Conservation (phyloP, 2,888 invertebrate genomes). For the Rotaria sp. region DNA sequence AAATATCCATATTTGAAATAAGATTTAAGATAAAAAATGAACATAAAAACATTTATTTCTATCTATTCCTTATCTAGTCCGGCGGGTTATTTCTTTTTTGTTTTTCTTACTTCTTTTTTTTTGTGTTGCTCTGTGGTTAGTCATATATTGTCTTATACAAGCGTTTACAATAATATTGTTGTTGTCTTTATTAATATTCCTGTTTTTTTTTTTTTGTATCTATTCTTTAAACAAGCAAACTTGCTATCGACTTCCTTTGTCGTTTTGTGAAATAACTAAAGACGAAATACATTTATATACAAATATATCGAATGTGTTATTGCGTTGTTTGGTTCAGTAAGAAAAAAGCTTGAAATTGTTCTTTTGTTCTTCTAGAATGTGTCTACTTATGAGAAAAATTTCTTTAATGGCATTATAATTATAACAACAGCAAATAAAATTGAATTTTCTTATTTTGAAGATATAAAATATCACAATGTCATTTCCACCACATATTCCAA, state of each 20-base stretch:
- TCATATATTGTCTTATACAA: not conserved
- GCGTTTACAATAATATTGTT: not conserved
- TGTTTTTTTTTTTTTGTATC: not conserved
- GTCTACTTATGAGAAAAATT: not conserved
- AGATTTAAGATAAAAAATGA: too few relatives aligned
- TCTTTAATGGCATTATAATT: not conserved
- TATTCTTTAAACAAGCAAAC: not conserved
- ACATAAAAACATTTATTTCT: not conserved
- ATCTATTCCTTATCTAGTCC: not conserved
- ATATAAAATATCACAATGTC: not conserved
- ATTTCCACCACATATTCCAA: constrained; percentile 9
- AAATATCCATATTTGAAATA: not conserved
- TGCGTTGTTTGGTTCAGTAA: not conserved
- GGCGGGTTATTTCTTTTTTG: not conserved
- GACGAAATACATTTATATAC: not conserved
- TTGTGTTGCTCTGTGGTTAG: not conserved
- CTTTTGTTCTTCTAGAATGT: not conserved
- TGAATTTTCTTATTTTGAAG: not conserved
- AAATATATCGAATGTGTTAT: too few relatives aligned
- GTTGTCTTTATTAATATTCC: not conserved
- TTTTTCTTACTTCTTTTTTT: not conserved
- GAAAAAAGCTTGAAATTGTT: not conserved
- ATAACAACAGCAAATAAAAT: not conserved
- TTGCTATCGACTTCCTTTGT: not conserved
- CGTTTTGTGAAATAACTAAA: not conserved